These are phyloP conservation scores for Tupaia chinensis DNA, from an alignment of 2,113 vertebrate genomes.

Conservation along the genomic window DNA sequence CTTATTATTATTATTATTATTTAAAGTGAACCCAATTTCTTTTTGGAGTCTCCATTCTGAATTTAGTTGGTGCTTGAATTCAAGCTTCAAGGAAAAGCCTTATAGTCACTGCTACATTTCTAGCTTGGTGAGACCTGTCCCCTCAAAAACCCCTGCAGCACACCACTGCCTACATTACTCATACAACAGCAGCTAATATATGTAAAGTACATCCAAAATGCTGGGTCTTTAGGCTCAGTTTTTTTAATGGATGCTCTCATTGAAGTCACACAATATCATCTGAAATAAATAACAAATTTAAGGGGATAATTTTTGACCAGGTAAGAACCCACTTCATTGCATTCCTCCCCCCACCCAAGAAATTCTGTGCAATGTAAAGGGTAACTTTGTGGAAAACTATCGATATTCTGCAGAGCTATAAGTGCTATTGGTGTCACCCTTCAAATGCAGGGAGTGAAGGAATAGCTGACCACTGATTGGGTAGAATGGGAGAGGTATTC, in stretches of 20 bases:
- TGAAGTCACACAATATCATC: not conserved
- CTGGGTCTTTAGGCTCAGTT: not conserved
- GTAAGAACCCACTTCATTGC: not conserved
- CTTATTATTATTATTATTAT: no score
- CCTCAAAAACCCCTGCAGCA: not conserved
- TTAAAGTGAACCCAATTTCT: slow-evolving; percentile 30
- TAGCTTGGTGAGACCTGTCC: not conserved
- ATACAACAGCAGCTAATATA: not conserved
- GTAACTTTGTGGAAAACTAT: not conserved
- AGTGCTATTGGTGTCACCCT: not conserved
- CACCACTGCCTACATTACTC: not conserved
- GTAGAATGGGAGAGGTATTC: not conserved
- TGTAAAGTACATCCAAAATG: not conserved
- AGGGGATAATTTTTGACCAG: slow-evolving; percentile 37
- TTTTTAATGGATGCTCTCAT: not conserved
- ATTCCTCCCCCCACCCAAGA: not conserved
- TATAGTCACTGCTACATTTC: slow-evolving; percentile 39
- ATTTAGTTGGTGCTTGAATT: slow-evolving; percentile 52
- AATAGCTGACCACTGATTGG: not conserved
- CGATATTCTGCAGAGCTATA: slow-evolving; percentile 40
- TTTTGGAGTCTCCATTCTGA: slow-evolving; percentile 20
- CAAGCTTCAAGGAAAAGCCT: not conserved
- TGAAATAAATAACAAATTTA: slow-evolving; percentile 6
- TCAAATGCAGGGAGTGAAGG: slow-evolving; percentile 4
- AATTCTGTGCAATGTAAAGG: not conserved